Percentiles rank a stretch among this genome's conserved stretches.
These are phyloP conservation scores for Odontamblyopus lacepedii DNA, from an alignment of 2,797 vertebrate genomes.

Conservation along the genomic window DNA sequence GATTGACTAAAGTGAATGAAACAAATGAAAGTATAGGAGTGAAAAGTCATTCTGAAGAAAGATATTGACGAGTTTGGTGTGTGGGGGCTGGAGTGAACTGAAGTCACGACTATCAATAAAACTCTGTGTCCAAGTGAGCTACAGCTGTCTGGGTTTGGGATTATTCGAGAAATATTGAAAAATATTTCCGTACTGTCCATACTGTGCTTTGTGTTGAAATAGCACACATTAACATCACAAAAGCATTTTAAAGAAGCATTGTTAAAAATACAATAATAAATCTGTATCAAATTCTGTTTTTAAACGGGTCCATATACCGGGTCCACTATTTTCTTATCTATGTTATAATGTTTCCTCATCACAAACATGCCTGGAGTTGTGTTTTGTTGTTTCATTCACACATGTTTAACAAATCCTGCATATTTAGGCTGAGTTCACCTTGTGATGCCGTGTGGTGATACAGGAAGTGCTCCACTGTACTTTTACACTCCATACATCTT, in stretches of 20 bases:
- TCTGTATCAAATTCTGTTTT: too few species aligned
- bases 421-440: too few species aligned
- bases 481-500: too few species aligned
- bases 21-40: slow-evolving; percentile 19
- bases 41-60: slow-evolving; percentile 9
- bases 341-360: too few species aligned
- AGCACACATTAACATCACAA: not conserved
- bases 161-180: slow-evolving; percentile 22
- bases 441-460: too few species aligned
- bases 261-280: too few species aligned
- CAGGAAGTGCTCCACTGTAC: too few species aligned
- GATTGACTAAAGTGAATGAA: slow-evolving; percentile 20
- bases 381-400: too few species aligned
- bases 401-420: too few species aligned
- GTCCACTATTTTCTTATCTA: too few species aligned
- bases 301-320: too few species aligned
- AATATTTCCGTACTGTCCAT: not conserved
- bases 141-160: slow-evolving; percentile 54
- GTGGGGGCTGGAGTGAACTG: slow-evolving; percentile 47
- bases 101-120: slow-evolving; percentile 55
- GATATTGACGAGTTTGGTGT: slow-evolving; percentile 40
- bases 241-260: not conserved
- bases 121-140: slow-evolving; percentile 43
- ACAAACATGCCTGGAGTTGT: too few species aligned
- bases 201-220: not conserved